Evolutionary conservation across 2,888 invertebrate genomes (phyloP).

Genomic region (Andrena bucephala): DNA sequence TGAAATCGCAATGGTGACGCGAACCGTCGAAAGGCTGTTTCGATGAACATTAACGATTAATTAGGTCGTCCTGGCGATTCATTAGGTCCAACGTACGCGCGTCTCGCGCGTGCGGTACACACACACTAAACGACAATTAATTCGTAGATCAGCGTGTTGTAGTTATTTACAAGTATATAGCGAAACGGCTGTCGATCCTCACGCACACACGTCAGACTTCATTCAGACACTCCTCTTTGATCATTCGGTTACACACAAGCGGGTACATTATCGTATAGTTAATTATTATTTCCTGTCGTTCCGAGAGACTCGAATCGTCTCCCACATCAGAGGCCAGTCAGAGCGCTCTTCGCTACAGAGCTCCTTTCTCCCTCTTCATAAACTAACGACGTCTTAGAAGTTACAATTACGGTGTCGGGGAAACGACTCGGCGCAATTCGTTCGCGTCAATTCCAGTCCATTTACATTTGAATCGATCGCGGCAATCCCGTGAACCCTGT

Average conservation of each 20-base stretch:
- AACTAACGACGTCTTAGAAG: neutral
- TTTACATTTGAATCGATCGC: slow-evolving; percentile 45
- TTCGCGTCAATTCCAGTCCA: slow-evolving; percentile 31
- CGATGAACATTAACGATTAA: slow-evolving; percentile 69
- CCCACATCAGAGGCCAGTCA: neutral
- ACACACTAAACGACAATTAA: slow-evolving; percentile 71
- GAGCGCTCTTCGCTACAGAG: neutral
- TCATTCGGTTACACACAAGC: slow-evolving; percentile 57
- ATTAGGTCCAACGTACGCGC: slow-evolving; percentile 65
- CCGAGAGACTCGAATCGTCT: slow-evolving; percentile 18
- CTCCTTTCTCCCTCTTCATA: neutral
- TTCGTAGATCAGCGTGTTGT: slow-evolving; percentile 61
- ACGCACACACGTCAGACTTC: slow-evolving; percentile 50
- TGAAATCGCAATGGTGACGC: slow-evolving; percentile 37
- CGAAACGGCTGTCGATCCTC: slow-evolving; percentile 42
- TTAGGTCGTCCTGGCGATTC: slow-evolving; percentile 72
- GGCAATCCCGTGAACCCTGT: slow-evolving; percentile 41
- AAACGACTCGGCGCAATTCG: slow-evolving; percentile 38
- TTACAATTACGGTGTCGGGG: neutral
- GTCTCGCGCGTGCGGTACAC: slow-evolving; percentile 59
- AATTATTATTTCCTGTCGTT: slow-evolving; percentile 7
- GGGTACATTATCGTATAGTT: slow-evolving; percentile 21
- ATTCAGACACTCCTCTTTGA: slow-evolving; percentile 47
- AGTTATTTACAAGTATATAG: slow-evolving; percentile 71
- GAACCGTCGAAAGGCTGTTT: slow-evolving; percentile 69